Evolutionary conservation across 2,888 invertebrate species (phyloP).

Genomic region (Athalia rosae): DNA sequence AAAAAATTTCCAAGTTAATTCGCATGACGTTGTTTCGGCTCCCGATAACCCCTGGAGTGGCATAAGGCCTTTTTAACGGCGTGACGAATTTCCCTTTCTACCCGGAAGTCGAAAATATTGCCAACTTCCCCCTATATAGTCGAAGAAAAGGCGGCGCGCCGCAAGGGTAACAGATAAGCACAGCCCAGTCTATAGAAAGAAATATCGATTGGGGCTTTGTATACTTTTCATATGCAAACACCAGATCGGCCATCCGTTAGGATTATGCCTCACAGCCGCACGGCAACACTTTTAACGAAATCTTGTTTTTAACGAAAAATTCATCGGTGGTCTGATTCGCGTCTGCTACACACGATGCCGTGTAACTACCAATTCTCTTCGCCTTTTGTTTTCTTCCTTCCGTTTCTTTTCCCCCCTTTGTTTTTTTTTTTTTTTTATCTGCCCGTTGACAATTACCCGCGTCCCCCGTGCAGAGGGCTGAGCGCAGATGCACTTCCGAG

Average conservation of each 20-base stretch:
- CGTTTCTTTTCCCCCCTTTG: too few species aligned
- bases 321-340: too few species aligned
- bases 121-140: slow-evolving; percentile 43
- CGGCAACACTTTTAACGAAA: slow-evolving; percentile 19
- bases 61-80: neutral
- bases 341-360: too few species aligned
- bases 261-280: slow-evolving; percentile 63
- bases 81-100: slow-evolving; percentile 44
- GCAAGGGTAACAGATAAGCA: slow-evolving; percentile 66
- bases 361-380: slow-evolving; percentile 59
- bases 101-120: slow-evolving; percentile 69
- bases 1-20: slow-evolving; percentile 1
- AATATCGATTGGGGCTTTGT: slow-evolving; percentile 68
- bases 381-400: slow-evolving; percentile 58
- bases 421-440: too few species aligned
- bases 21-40: slow-evolving; percentile 16
- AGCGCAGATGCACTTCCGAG: slow-evolving; percentile 44
- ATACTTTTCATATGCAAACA: slow-evolving; percentile 72
- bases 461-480: slow-evolving; percentile 28
- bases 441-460: slow-evolving; percentile 21
- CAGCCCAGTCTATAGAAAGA: slow-evolving; percentile 68
- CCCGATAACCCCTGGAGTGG: neutral
- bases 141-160: slow-evolving; percentile 43
- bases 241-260: slow-evolving; percentile 71
- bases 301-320: slow-evolving; percentile 27